Percentiles rank a stretch among this genome's conserved stretches.
Evolutionary conservation across 2,888 invertebrate species (phyloP).

Genomic region (Agrypnus murinus): DNA sequence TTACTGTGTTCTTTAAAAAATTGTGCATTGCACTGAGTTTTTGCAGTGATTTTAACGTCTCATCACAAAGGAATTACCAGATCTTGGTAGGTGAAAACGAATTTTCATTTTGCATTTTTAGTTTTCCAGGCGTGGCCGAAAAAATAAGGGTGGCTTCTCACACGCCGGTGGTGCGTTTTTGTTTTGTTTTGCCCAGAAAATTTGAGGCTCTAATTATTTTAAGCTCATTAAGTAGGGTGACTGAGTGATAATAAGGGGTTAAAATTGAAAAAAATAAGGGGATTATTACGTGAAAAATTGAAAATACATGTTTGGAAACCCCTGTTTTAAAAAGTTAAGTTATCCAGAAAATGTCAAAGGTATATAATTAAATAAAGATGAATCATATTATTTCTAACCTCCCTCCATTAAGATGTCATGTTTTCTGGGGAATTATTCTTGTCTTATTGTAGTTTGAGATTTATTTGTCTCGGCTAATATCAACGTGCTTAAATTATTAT

Average conservation of each 20-base stretch:
- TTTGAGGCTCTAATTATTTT: slow-evolving; percentile 19
- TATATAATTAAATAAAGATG: slow-evolving; percentile 12
- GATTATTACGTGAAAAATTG: no score
- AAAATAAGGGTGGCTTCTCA: slow-evolving; percentile 39
- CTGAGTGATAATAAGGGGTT: no score
- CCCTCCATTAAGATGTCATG: slow-evolving; percentile 2
- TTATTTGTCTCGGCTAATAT: background rate
- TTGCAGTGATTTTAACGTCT: no score
- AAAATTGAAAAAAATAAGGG: no score
- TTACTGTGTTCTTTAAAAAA: slow-evolving; percentile 5
- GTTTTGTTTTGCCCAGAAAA: slow-evolving; percentile 36
- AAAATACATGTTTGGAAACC: no score
- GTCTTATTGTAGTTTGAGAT: background rate
- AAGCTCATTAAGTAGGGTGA: no score
- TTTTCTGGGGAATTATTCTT: slow-evolving; percentile 3
- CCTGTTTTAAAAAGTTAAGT: no score
- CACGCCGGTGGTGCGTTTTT: slow-evolving; percentile 45
- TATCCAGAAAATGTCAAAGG: slow-evolving; percentile 10
- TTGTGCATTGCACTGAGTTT: background rate
- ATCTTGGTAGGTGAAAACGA: slow-evolving; percentile 2
- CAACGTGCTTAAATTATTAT: slow-evolving; percentile 11
- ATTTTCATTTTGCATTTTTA: no score
- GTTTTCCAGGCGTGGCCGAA: slow-evolving; percentile 33
- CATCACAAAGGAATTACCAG: slow-evolving; percentile 5
- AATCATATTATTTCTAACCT: slow-evolving; percentile 15